Evolutionary conservation across 2,113 vertebrate species (phyloP).

Genomic region (Gallinago media): DNA sequence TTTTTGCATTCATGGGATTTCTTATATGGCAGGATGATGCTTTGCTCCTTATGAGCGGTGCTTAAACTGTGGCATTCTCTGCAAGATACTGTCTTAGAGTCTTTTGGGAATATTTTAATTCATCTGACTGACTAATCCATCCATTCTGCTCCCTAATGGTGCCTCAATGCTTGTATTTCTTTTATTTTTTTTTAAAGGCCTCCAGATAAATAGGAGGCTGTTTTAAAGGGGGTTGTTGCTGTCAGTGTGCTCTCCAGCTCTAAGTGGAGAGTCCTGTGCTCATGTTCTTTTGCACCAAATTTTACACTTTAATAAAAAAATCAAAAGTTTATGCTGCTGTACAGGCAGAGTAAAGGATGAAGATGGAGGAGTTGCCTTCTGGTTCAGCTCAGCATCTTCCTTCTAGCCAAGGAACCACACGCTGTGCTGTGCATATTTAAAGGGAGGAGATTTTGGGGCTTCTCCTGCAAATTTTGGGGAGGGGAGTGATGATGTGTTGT

Average conservation of each 20-base stretch:
- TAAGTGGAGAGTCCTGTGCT: not conserved
- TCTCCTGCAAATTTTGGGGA: accelerated
- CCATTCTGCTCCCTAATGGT: not conserved
- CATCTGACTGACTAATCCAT: not conserved
- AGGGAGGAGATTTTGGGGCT: not conserved
- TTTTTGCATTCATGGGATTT: not conserved
- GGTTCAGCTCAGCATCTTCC: not conserved
- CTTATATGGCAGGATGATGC: accelerated
- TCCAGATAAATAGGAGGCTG: not conserved
- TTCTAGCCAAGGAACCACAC: not conserved
- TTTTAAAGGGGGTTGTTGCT: not conserved
- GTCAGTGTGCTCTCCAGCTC: not conserved
- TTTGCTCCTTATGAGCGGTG: not conserved
- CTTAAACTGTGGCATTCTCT: not conserved
- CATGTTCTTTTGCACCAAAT: not conserved
- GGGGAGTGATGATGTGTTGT: accelerated
- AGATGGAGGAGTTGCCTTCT: not conserved
- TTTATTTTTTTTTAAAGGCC: too few relatives aligned
- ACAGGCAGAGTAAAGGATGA: not conserved
- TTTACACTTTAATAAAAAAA: not conserved
- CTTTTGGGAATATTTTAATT: not conserved
- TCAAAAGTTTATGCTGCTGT: not conserved
- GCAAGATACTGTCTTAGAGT: not conserved
- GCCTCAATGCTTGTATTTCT: not conserved
- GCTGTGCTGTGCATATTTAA: accelerated